phyloP scores from a whole-genome alignment of 2,888 invertebrate species.

The Tiliacea citrago region DNA sequence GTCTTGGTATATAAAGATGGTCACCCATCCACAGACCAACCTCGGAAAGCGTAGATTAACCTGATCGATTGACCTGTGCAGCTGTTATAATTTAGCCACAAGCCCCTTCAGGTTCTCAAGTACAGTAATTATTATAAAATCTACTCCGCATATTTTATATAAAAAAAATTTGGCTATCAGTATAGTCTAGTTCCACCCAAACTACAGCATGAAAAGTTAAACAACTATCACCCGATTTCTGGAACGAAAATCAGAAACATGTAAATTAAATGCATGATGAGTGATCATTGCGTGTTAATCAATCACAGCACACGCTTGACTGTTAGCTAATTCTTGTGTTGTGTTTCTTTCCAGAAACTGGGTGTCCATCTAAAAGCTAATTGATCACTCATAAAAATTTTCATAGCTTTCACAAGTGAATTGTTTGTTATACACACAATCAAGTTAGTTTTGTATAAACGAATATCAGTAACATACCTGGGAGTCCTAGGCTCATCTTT shows the following conservation, averaged over 20 bases:
- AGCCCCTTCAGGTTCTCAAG: neutral
- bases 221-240: neutral
- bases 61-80: no score
- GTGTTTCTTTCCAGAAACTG: neutral
- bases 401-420: neutral
- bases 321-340: no score
- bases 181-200: neutral
- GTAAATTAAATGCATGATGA: neutral
- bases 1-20: no score
- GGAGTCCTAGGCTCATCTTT: slow-evolving; percentile 97
- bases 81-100: no score
- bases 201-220: neutral
- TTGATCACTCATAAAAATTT: neutral
- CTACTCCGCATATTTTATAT: neutral
- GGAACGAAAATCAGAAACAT: neutral
- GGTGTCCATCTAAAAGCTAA: neutral
- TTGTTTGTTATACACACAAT: neutral
- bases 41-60: no score
- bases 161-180: neutral
- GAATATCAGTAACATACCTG: slow-evolving; percentile 77
- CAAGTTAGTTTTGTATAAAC: neutral
- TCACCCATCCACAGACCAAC: no score
- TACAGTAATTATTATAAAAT: neutral
- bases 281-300: neutral
- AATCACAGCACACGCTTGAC: neutral